Conservation (phyloP, 2,888 invertebrate species). For the Deroplatys truncata region DNA sequence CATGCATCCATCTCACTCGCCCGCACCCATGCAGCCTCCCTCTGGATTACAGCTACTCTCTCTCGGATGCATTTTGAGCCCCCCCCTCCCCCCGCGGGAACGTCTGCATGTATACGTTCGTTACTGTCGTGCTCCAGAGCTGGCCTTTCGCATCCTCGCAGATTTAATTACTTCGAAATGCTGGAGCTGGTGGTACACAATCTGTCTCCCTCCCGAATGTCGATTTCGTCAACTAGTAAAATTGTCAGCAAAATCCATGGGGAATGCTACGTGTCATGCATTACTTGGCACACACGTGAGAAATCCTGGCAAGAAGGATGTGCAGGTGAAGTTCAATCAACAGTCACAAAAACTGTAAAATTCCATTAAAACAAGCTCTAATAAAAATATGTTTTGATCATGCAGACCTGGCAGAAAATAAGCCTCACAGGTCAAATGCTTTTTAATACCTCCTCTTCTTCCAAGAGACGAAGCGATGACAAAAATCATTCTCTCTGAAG, state of each 20-base stretch:
- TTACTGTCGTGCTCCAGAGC: background rate
- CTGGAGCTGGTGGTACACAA: background rate
- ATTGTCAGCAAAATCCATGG: background rate
- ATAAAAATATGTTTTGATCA: too few relatives aligned
- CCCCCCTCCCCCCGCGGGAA: background rate
- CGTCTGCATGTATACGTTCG: background rate
- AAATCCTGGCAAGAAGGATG: background rate
- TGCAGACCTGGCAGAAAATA: too few relatives aligned
- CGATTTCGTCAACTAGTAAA: conserved; percentile 2
- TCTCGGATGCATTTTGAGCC: background rate
- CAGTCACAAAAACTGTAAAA: too few relatives aligned
- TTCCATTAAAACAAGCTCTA: too few relatives aligned
- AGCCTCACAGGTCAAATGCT: too few relatives aligned
- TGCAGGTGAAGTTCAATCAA: too few relatives aligned
- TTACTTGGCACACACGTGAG: background rate
- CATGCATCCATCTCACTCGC: background rate
- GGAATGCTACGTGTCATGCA: background rate
- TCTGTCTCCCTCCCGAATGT: background rate
- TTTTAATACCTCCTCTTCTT: too few relatives aligned
- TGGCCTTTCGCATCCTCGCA: background rate
- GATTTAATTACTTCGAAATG: conserved; percentile 8
- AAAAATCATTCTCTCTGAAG: too few relatives aligned
- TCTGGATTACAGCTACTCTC: background rate
- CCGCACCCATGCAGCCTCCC: background rate
- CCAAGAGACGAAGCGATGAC: too few relatives aligned